These are phyloP conservation scores for Pilophorus perplexus DNA, from an alignment of 2,888 invertebrate species.

Conservation along the genomic window DNA sequence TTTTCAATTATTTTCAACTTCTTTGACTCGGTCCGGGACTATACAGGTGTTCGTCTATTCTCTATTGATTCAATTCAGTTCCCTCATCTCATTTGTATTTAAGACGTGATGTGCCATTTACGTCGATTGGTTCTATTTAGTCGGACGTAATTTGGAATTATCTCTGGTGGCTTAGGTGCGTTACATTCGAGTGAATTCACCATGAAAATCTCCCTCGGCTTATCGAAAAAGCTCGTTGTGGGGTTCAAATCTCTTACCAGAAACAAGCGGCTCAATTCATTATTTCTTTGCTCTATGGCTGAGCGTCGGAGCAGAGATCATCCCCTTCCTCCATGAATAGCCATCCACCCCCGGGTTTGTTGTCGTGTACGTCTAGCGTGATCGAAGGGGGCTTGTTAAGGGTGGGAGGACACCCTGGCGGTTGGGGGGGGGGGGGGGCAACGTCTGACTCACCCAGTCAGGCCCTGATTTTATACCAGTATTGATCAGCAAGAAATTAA, in stretches of 20 bases:
- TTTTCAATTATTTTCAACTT: no score
- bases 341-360: not conserved
- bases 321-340: constrained; percentile 6
- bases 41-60: no score
- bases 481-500: constrained; percentile 28
- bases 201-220: not conserved
- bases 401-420: constrained; percentile 12
- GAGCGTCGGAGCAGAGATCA: constrained; percentile 30
- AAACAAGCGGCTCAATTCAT: constrained; percentile 24
- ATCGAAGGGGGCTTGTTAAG: not conserved
- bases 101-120: not conserved
- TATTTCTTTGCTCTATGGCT: constrained; percentile 17
- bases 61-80: not conserved
- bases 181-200: not conserved
- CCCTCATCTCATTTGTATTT: not conserved
- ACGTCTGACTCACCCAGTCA: constrained; percentile 7
- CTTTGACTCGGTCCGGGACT: no score
- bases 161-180: not conserved
- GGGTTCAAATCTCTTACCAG: constrained; percentile 4
- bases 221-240: not conserved
- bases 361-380: constrained; percentile 12
- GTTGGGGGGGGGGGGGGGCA: not conserved
- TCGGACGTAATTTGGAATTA: not conserved
- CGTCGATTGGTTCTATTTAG: not conserved
- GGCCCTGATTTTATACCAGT: constrained; percentile 30